phyloP scores from a whole-genome alignment of 1,140 invertebrate genomes.

The Scaptomyza hsui region DNA sequence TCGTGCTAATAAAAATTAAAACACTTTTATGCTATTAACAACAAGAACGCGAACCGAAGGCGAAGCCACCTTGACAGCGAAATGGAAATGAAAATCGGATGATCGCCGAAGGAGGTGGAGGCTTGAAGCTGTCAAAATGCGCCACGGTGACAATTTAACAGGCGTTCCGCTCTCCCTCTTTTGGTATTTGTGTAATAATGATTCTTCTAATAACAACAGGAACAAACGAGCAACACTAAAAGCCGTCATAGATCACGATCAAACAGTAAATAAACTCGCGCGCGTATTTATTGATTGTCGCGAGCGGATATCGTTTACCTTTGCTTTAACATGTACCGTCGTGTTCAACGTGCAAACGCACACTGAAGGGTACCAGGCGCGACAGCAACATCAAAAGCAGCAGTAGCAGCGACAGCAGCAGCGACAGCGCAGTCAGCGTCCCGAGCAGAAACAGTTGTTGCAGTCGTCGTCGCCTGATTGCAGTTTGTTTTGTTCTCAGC shows the following conservation, averaged over 20 bases:
- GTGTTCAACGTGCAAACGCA: conserved; percentile 74
- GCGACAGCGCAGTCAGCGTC: conserved; percentile 12
- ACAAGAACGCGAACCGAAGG: conserved; percentile 62
- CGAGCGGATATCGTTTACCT: conserved; percentile 33
- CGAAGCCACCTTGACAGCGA: conserved; percentile 55
- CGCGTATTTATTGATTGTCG: conserved; percentile 26
- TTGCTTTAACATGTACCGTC: conserved; percentile 53
- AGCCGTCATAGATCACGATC: conserved; percentile 45
- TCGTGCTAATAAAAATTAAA: conserved; percentile 81
- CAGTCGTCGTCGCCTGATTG: conserved; percentile 61
- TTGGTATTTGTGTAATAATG: conserved; percentile 40
- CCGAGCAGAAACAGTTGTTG: conserved; percentile 38
- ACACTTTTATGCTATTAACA: conserved; percentile 79
- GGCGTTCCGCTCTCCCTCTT: conserved; percentile 7
- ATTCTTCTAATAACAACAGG: conserved; percentile 4
- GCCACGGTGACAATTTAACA: conserved; percentile 52
- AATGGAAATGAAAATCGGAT: conserved; percentile 34
- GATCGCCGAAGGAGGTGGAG: conserved; percentile 34
- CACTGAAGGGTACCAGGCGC: conserved; percentile 63
- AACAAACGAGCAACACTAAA: conserved; percentile 43
- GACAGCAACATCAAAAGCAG: conserved; percentile 52
- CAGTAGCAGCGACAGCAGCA: conserved; percentile 30
- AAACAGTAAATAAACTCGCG: conserved; percentile 5
- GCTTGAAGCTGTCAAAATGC: conserved; percentile 50
- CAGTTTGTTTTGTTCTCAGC: conserved; percentile 81